Base-by-base conservation (phyloP, 1,140 invertebrate species). In the Teleopsis dalmanni region DNA sequence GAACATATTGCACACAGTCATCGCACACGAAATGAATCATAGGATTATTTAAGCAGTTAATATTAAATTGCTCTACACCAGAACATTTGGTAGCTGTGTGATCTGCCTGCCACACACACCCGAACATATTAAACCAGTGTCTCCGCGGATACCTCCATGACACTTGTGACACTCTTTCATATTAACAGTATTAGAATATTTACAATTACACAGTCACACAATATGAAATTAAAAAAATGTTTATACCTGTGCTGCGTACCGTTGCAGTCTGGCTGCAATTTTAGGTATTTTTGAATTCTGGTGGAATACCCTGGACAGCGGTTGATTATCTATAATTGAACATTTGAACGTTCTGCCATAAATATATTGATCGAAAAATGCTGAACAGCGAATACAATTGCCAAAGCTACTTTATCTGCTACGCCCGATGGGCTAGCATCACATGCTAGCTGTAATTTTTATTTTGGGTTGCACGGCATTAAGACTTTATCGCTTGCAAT, bases 351-450 rank as follows among this genome's bases (percentile, higher is more conserved):
- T 42, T 23, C 47, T 51, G 9, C 72, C 73, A 47, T 35, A 53
- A 13, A 55, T 50, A 59, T 62, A 71, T 42, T 64, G 44, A 50
- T 61, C n/a, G n/a, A 56, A 57, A 72, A 73, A 38, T 56, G 49
- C 35, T 71, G 60, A 8, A 58, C 47, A 14, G 55, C 59, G 51
- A 70, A 76, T 1, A 75, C 51, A 43, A 74, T 65, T 9, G 72
- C 72, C 25, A 75, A 50, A 7, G 71, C 54, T 54, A 77, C 73
- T 51, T 69, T 59, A 48, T 77, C 56, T 5, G 42, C 43, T 18
- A 59, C 34, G 1, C 51, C 55, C 31, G 48, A 45, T 6, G 49
- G 50, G 25, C 47, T 48, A 16, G 52, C 51, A 42, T 59, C 41
- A 27, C 41, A 43, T 37, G 18, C 26, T 34, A 38, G 47, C 19